Evolutionary conservation across 2,113 vertebrate species (phyloP), one percentile per base, ranked within the genome.

Genomic region (Anarhynchus alexandrinus): DNA sequence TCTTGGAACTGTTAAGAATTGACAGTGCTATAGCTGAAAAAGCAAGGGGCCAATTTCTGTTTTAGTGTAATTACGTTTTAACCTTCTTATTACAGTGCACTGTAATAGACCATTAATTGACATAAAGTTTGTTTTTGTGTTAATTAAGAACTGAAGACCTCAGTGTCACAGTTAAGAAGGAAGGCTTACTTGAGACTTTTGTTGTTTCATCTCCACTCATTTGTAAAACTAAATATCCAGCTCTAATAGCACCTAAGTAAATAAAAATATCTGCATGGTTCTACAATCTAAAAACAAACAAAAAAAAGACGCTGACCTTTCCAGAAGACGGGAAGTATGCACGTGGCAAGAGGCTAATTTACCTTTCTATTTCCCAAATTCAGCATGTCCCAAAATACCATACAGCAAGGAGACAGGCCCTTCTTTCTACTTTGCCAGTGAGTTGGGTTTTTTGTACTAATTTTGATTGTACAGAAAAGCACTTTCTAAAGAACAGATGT

Each of bases 351-450:
- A 98, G 97, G 98, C 98, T 98, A 98, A 98, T 98, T 98, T 97
- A 98, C 98, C 98, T 98, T 98, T 98, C 98, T 98, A 97, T 98
- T 98, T 98, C 97, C 98, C 98, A 98, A 98, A 98, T 98, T 98
- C 98, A 98, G 98, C 98, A 98, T 98, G 98, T 98, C 98, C 98
- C 98, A 98, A 98, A 98, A 98, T 98, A 98, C 98, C 98, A 97
- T 98, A 98, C 98, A 98, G 97, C 98, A 98, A 98, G 98, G 98
- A 98, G 98, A 98, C 98, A 98, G 98, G 98, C 97, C 98, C 98
- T 98, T 98, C 98, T 98, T 98, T 98, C 98, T 98, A 98, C 98
- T 98, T 98, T 98, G 98, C 98, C 98, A 98, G 98, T 98, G 98
- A 98, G 98, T 98, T 98, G 98, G 98, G 98, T 97, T 98, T 98